Percentiles rank a stretch among this genome's conserved stretches.
phyloP scores from a whole-genome alignment of 1,140 invertebrate species.

The Ectropis grisescens region DNA sequence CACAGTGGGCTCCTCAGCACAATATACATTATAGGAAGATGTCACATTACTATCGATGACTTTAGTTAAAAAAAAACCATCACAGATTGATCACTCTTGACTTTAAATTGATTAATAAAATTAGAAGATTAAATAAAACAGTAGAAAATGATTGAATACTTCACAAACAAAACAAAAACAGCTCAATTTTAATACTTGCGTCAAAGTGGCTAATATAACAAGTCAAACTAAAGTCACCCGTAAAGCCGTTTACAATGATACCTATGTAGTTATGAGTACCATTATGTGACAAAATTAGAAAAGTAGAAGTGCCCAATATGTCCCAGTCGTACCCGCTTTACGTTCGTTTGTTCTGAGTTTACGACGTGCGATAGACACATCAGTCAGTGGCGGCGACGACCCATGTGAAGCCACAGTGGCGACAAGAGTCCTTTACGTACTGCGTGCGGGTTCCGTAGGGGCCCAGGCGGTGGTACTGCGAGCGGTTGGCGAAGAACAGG shows the following conservation, averaged over 20 bases:
- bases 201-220: no score
- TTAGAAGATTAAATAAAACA: no score
- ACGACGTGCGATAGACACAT: constrained; percentile 31
- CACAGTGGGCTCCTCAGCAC: constrained; percentile 30
- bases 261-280: constrained; percentile 21
- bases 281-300: constrained; percentile 28
- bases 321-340: constrained; percentile 46
- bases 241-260: constrained; percentile 15
- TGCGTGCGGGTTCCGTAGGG: constrained; percentile 58
- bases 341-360: constrained; percentile 47
- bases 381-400: constrained; percentile 57
- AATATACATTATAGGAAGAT: constrained; percentile 38
- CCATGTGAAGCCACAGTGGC: constrained; percentile 55
- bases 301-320: constrained; percentile 51
- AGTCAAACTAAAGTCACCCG: constrained; percentile 27
- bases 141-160: no score
- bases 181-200: no score
- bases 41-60: constrained; percentile 38
- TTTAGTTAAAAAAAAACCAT: constrained; percentile 22
- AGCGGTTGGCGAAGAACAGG: constrained; percentile 65
- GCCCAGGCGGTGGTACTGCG: constrained; percentile 64
- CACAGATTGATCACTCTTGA: constrained; percentile 19
- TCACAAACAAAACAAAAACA: no score
- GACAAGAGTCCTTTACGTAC: constrained; percentile 61
- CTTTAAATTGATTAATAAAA: no score